These are phyloP conservation scores for Balaeniceps rex DNA, from an alignment of 2,113 vertebrate genomes.

Conservation along the genomic window DNA sequence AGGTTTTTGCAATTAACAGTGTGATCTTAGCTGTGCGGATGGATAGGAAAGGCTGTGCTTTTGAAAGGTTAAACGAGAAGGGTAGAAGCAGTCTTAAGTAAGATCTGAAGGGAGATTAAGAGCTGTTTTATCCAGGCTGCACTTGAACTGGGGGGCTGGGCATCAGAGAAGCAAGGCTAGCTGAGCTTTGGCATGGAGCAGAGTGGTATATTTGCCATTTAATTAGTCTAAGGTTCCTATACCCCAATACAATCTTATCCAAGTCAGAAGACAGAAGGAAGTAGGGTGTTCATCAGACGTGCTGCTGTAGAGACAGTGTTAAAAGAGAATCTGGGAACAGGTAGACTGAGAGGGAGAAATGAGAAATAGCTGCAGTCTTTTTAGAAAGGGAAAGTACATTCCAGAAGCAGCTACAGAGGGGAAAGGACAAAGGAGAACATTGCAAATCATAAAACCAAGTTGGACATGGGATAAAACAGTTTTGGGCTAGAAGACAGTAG, in stretches of 20 bases:
- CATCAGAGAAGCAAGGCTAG: neutral
- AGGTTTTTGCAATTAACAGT: neutral
- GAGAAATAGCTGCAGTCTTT: neutral
- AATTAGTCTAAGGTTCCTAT: neutral
- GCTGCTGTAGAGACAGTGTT: neutral
- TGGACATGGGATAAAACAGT: neutral
- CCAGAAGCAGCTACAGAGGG: neutral
- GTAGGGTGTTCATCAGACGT: neutral
- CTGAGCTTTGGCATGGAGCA: neutral
- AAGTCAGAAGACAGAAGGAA: neutral
- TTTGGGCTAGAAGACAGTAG: neutral
- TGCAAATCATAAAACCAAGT: neutral
- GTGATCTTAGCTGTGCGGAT: neutral
- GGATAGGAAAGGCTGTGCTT: neutral
- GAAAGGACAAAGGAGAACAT: neutral
- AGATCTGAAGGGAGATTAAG: neutral
- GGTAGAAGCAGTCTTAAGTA: neutral
- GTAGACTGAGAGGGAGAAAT: neutral
- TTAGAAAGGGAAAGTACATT: neutral
- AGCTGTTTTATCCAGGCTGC: neutral
- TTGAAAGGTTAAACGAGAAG: neutral
- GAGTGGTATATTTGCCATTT: neutral
- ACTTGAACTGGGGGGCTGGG: neutral
- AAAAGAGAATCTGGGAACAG: neutral
- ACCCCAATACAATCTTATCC: neutral